Conservation (phyloP, 1,140 invertebrate genomes). For the Ericerus pela region DNA sequence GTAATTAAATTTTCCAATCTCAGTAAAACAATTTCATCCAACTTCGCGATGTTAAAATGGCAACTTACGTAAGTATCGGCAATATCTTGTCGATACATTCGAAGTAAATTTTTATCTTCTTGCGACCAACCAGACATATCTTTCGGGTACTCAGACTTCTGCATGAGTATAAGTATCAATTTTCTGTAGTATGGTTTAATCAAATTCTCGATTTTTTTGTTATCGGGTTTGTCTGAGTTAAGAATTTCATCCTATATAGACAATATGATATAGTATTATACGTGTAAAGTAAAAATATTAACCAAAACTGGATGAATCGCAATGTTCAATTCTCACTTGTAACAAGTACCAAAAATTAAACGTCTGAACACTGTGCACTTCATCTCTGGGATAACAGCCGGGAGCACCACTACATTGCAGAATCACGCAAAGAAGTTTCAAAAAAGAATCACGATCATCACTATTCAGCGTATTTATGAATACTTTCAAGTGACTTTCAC, state of each 20-base stretch:
- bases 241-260: slow-evolving; percentile 15
- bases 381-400: slow-evolving; percentile 69
- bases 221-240: slow-evolving; percentile 11
- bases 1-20: no score
- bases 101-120: slow-evolving; percentile 69
- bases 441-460: slow-evolving; percentile 30
- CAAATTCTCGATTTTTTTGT: slow-evolving; percentile 5
- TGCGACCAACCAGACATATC: slow-evolving; percentile 35
- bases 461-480: slow-evolving; percentile 37
- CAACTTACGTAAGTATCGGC: slow-evolving; percentile 62
- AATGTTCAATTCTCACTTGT: slow-evolving; percentile 41
- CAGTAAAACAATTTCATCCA: neutral
- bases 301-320: neutral
- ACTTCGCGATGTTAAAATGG: neutral
- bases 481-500: slow-evolving; percentile 46
- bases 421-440: slow-evolving; percentile 35
- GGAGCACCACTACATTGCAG: slow-evolving; percentile 42
- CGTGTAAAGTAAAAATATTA: slow-evolving; percentile 4
- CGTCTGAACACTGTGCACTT: slow-evolving; percentile 63
- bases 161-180: slow-evolving; percentile 43
- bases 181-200: slow-evolving; percentile 43
- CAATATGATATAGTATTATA: neutral
- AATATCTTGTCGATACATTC: slow-evolving; percentile 82
- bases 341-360: slow-evolving; percentile 84
- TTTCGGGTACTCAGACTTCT: slow-evolving; percentile 46